A percentile compares a stretch with the other conserved stretches of the same genome.
These are phyloP conservation scores for Potamarius usumacintae DNA, from an alignment of 2,113 vertebrate genomes.

Conservation along the genomic window DNA sequence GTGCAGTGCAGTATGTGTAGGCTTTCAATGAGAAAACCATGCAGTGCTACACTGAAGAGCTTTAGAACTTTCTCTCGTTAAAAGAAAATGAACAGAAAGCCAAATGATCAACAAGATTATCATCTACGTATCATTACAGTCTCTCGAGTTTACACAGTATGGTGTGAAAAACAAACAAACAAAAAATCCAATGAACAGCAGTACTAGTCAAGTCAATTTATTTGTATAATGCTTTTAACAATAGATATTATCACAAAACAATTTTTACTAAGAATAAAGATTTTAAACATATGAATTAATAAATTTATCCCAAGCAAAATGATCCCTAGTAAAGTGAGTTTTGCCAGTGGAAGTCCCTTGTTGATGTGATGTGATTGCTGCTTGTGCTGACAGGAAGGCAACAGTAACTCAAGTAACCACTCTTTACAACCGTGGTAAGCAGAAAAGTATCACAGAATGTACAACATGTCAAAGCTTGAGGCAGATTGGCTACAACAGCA, in stretches of 20 bases:
- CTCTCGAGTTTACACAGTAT: not conserved
- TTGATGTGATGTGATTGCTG: too few relatives aligned
- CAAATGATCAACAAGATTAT: not conserved
- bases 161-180: not conserved
- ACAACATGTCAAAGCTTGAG: not conserved
- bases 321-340: too few relatives aligned
- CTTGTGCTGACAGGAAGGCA: not conserved
- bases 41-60: not conserved
- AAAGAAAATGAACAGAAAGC: not conserved
- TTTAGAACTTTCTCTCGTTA: not conserved
- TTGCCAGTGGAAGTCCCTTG: not conserved
- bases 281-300: too few relatives aligned
- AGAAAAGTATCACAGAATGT: not conserved
- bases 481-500: not conserved
- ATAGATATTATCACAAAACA: too few relatives aligned
- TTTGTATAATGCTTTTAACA: too few relatives aligned
- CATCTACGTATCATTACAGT: not conserved
- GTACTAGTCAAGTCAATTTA: too few relatives aligned
- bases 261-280: too few relatives aligned
- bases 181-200: too few relatives aligned
- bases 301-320: too few relatives aligned
- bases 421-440: not conserved
- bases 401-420: too few relatives aligned
- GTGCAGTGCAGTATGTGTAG: constrained; percentile 58
- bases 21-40: constrained; percentile 16